Evolutionary conservation across 2,797 vertebrate genomes (phyloP).

Genomic region (Platalea minor): DNA sequence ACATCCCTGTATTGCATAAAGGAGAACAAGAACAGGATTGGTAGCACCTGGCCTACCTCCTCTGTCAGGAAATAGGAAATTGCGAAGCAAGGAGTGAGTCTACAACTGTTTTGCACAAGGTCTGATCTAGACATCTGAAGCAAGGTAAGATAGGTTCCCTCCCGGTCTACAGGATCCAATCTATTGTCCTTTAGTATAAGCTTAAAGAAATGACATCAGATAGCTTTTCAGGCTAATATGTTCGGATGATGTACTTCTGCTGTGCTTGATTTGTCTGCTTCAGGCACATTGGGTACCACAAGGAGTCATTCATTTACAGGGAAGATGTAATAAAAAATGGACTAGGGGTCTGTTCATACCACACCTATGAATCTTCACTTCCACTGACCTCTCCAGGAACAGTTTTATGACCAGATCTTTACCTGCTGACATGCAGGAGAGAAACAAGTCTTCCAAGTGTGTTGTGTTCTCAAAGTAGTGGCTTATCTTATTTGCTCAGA

Average conservation of each 20-base stretch:
- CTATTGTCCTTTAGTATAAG: background rate
- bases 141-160: background rate
- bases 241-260: background rate
- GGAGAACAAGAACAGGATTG: background rate
- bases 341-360: background rate
- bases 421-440: background rate
- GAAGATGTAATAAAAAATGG: background rate
- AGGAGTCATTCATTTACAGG: background rate
- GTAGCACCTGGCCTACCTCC: background rate
- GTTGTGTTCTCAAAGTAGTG: background rate
- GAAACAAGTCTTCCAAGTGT: background rate
- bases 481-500: background rate
- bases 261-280: background rate
- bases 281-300: fast-evolving
- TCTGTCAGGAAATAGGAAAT: background rate
- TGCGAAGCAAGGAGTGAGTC: background rate
- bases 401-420: background rate
- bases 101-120: background rate
- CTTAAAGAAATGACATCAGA: background rate
- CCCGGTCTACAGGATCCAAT: background rate
- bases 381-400: background rate
- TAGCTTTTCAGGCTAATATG: background rate
- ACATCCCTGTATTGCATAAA: background rate
- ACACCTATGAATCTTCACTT: background rate
- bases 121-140: background rate